Conservation (phyloP, 2,888 invertebrate species). For the Malthinus seriepunctatus region DNA sequence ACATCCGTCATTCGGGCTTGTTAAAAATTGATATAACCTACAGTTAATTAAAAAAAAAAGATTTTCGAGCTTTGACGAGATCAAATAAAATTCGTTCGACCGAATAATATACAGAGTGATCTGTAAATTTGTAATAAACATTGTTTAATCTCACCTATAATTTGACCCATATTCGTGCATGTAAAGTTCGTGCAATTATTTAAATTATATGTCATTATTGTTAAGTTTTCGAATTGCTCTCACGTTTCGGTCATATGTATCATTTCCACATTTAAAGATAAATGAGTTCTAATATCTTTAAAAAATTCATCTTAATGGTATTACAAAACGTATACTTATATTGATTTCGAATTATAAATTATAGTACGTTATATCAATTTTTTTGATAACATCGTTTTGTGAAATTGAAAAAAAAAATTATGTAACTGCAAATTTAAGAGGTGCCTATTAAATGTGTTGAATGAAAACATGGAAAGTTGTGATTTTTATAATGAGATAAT, state of each 20-base stretch:
- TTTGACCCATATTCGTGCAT: constrained; percentile 37
- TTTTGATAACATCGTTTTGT: constrained; percentile 4
- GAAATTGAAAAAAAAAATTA: constrained; percentile 8
- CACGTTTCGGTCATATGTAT: constrained; percentile 30
- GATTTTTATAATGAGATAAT: too few relatives aligned
- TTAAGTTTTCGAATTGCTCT: constrained; percentile 27
- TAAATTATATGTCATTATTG: constrained; percentile 31
- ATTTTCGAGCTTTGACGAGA: too few relatives aligned
- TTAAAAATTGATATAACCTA: too few relatives aligned
- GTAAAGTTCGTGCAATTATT: constrained; percentile 29
- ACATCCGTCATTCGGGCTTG: too few relatives aligned
- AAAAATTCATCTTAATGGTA: neutral
- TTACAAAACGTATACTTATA: constrained; percentile 4
- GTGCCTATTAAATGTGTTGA: constrained; percentile 1
- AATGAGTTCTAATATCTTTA: constrained; percentile 4
- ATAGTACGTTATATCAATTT: neutral
- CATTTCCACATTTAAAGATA: constrained; percentile 20
- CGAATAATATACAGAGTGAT: too few relatives aligned
- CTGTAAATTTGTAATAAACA: too few relatives aligned
- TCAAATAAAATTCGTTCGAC: too few relatives aligned
- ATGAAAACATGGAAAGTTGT: constrained; percentile 9
- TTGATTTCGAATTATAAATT: constrained; percentile 11
- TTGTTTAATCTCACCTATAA: neutral
- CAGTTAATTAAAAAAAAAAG: too few relatives aligned
- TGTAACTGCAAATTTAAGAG: constrained; percentile 10